Evolutionary conservation across 2,113 vertebrate genomes (phyloP), one percentile per base, ranked within the genome.

Genomic region (Lepus europaeus): DNA sequence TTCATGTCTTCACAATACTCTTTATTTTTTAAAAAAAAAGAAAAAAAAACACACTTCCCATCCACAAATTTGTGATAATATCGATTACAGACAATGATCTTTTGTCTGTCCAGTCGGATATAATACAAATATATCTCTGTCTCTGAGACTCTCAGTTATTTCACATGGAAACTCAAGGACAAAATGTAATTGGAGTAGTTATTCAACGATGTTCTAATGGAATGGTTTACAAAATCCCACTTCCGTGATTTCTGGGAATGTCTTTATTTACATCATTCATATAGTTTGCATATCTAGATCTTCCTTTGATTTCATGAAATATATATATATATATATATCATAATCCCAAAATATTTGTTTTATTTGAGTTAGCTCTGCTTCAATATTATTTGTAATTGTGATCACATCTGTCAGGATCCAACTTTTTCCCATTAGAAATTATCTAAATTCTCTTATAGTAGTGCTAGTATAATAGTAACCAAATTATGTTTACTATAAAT

Each of bases 371-470:
- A 68, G 9, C 45, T 6, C 1, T 83, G 5, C 49, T 92, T 4
- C 53, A 86, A 77, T 4, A 27, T 69, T 66, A 78, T 31, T 96
- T 92, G 49, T 63, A 93, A 79, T 72, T 68, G 27, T 70, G 69
- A 84, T 27, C 5, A 77, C 69, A 23, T 72, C 23, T 68, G n/a
- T 80, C 68, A 70, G 16, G 3, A 63, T 66, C 2, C 4, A 22
- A 33, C 5, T 45, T 79, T 49, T 89, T 6, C 23, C 31, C 10
- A n/a, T 59, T 78, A 76, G 14, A 69, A 87, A 66, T 77, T 90
- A 66, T 20, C 3, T 29, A 68, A 11, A 56, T 90, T 87, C n/a
- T 85, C 17, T 88, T 88, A 1, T 2, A 88, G 76, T 6, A 84
- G 76, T 73, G 10, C 74, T 22, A 80, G 56, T 45, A 36, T 51